A percentile compares a stretch with the other conserved stretches of the same genome.
These are phyloP conservation scores for Plagodis dolabraria DNA, from an alignment of 2,888 invertebrate genomes.

Conservation along the genomic window DNA sequence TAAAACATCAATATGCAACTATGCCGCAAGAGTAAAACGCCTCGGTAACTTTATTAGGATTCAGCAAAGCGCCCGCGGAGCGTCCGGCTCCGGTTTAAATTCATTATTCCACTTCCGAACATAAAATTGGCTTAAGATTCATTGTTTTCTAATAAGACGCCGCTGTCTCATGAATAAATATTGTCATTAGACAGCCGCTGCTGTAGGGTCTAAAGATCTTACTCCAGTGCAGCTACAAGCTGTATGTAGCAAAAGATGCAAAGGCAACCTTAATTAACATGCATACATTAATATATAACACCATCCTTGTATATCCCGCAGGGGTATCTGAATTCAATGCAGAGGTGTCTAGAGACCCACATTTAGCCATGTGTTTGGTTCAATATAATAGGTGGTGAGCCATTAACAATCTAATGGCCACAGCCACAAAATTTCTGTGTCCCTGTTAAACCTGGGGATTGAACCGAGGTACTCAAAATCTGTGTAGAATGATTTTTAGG, in stretches of 20 bases:
- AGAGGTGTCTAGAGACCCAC: too few species aligned
- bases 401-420: too few species aligned
- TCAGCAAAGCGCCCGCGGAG: conserved; percentile 31
- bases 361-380: too few species aligned
- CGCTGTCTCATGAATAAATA: conserved; percentile 56
- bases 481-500: too few species aligned
- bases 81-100: conserved; percentile 36
- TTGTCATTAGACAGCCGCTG: conserved; percentile 48
- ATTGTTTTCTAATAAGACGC: conserved; percentile 53
- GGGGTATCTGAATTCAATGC: too few species aligned
- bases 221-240: background rate
- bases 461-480: too few species aligned
- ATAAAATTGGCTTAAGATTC: conserved; percentile 52
- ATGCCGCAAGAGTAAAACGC: conserved; percentile 9
- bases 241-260: conserved; percentile 1
- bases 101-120: conserved; percentile 41
- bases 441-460: too few species aligned
- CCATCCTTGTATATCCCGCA: too few species aligned
- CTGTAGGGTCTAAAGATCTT: conserved; percentile 5
- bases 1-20: conserved; percentile 7
- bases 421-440: too few species aligned
- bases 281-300: too few species aligned
- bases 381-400: too few species aligned
- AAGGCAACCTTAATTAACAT: too few species aligned
- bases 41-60: conserved; percentile 31